These are phyloP conservation scores for Pasiphila rectangulata DNA, from an alignment of 2,888 invertebrate species.

Conservation along the genomic window DNA sequence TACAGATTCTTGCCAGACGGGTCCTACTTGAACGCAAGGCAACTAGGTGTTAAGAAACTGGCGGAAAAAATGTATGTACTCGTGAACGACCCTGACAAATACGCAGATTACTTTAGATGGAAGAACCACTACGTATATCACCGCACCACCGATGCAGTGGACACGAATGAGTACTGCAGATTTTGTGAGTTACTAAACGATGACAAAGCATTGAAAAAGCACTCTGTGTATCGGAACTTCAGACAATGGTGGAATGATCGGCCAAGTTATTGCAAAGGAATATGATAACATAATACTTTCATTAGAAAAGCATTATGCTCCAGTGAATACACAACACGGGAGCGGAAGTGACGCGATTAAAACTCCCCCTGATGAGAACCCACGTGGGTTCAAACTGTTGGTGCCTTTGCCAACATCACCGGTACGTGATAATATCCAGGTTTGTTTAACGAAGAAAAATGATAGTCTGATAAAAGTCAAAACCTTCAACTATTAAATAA, in stretches of 20 bases:
- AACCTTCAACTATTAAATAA: too few species aligned
- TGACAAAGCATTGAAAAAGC: slow-evolving; percentile 41
- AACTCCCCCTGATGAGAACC: too few species aligned
- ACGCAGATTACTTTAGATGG: slow-evolving; percentile 63
- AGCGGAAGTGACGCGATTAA: too few species aligned
- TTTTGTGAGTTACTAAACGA: slow-evolving; percentile 61
- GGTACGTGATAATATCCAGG: too few species aligned
- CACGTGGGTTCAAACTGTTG: too few species aligned
- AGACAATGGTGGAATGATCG: slow-evolving; percentile 60
- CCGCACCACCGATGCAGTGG: slow-evolving; percentile 41
- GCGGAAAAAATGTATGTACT: slow-evolving; percentile 54
- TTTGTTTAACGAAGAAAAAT: too few species aligned
- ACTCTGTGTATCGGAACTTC: slow-evolving; percentile 49
- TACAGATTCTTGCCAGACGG: slow-evolving; percentile 67
- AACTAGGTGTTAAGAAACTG: slow-evolving; percentile 44
- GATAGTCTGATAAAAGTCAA: too few species aligned
- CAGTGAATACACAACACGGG: too few species aligned
- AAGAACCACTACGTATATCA: slow-evolving; percentile 60
- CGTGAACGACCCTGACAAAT: slow-evolving; percentile 50
- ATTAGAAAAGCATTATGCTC: too few species aligned
- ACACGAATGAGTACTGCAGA: slow-evolving; percentile 63
- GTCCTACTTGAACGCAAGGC: slow-evolving; percentile 57
- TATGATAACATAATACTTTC: too few species aligned
- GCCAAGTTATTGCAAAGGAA: slow-evolving; percentile 29
- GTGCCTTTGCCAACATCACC: too few species aligned